A percentile compares a stretch with the other conserved stretches of the same genome.
phyloP scores from a whole-genome alignment of 2,797 vertebrate species.

The Phalanger gymnotis region DNA sequence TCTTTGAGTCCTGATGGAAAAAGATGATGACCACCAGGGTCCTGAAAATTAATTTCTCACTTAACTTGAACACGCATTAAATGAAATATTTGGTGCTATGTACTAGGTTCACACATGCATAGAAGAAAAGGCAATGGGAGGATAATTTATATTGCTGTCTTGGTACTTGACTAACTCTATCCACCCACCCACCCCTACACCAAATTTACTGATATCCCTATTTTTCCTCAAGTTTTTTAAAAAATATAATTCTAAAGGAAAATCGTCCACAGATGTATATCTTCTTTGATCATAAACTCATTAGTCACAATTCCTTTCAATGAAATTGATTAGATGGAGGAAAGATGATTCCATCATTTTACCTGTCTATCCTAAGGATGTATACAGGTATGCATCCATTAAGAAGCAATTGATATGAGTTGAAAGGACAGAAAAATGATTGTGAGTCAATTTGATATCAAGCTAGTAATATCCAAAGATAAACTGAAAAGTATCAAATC shows the following conservation, averaged over 20 bases:
- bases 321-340: neutral
- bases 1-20: slow-evolving; percentile 18
- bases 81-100: slow-evolving; percentile 32
- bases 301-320: neutral
- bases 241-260: neutral
- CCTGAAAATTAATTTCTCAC: slow-evolving; percentile 19
- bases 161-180: neutral
- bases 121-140: neutral
- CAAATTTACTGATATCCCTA: neutral
- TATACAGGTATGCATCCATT: neutral
- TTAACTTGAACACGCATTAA: slow-evolving; percentile 33
- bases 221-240: neutral
- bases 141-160: neutral
- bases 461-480: neutral
- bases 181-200: neutral
- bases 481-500: neutral
- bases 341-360: neutral
- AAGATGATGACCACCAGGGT: neutral
- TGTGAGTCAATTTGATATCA: neutral
- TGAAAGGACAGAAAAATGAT: neutral
- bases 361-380: neutral
- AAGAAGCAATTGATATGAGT: neutral
- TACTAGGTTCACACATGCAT: neutral
- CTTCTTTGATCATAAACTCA: neutral
- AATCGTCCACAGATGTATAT: neutral